Evolutionary conservation across 2,113 vertebrate genomes (phyloP).

Genomic region (Bostrychus sinensis): DNA sequence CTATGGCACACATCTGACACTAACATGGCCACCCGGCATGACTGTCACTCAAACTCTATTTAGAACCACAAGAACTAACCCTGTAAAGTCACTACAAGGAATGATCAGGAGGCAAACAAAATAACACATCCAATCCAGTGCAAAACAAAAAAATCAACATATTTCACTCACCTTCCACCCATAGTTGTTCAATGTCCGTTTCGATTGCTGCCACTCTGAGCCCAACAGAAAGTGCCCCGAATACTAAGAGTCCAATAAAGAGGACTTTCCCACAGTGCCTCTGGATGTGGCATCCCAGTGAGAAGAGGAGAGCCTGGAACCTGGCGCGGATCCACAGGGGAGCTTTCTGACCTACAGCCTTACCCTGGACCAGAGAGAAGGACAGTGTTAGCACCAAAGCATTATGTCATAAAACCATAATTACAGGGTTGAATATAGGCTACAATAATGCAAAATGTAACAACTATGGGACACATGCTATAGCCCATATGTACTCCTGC

Average conservation of each 20-base stretch:
- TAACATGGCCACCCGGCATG: constrained; percentile 27
- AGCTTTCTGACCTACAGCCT: constrained; percentile 88
- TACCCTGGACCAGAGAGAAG: constrained; percentile 79
- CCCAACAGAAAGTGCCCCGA: constrained; percentile 94
- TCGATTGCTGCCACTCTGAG: constrained; percentile 93
- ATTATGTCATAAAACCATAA: neutral
- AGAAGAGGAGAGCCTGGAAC: constrained; percentile 96
- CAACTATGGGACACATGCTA: neutral
- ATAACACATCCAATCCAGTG: too few relatives aligned
- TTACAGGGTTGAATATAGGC: neutral
- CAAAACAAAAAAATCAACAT: neutral
- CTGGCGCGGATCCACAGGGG: constrained; percentile 93
- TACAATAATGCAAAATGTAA: neutral
- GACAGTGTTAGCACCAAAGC: constrained; percentile 23
- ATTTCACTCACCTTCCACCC: constrained; percentile 95
- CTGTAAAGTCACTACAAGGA: neutral
- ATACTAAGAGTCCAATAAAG: constrained; percentile 94
- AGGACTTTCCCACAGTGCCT: constrained; percentile 97
- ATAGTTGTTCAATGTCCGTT: constrained; percentile 96
- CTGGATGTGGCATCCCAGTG: constrained; percentile 96
- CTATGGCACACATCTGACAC: constrained; percentile 51
- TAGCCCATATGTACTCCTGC: neutral
- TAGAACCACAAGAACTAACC: neutral
- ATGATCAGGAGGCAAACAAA: neutral
- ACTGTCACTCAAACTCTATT: constrained; percentile 32